Base-by-base conservation (phyloP, 2,797 vertebrate species). In the Acanthurus leucopareius region DNA sequence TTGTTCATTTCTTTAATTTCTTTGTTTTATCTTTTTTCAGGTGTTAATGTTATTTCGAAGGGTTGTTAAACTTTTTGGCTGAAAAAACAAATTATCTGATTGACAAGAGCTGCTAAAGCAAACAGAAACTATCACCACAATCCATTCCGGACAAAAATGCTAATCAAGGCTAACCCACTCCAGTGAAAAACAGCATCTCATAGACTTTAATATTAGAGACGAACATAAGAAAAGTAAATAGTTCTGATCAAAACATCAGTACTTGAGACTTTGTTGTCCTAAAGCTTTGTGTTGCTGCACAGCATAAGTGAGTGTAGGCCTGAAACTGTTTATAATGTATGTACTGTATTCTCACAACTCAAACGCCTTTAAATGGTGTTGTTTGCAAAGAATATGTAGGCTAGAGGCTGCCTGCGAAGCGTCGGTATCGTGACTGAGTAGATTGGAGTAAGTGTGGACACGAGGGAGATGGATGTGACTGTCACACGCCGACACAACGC, bases 401-500 rank as follows among this genome's bases (percentile, higher is more conserved):
- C 78, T 77, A 44, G 44, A 68, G 38, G 62, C 64, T 56, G 74
- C 76, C 32, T 57, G 78, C 78, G 83, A 75, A 56, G 82, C 47
- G 13, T 73, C 65, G 54, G 72, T 69, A 82, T 86, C n/a, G 52
- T 67, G 86, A 80, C 82, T 84, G 68, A 80, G 74, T 61, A 62
- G 65, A 83, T 1, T 62, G 79, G 60, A 85, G 60, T 68, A 64
- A 73, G 67, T 49, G 65, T 10, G 59, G 77, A 81, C 54, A 49
- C 20, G 22, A 79, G 63, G 70, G 79, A 75, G 81, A 84, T 68
- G 79, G 86, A 88, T 87, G 82, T 44, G 79, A 84, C 79, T 82
- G 86, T 88, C 76, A 57, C 65, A 78, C 32, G 68, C 77, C 32
- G 42, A 86, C 83, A 87, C 79, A 54, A 73, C n/a, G 7, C 61